Base-by-base conservation (phyloP, 2,113 vertebrate species). In the Gymnocephalus cernua region DNA sequence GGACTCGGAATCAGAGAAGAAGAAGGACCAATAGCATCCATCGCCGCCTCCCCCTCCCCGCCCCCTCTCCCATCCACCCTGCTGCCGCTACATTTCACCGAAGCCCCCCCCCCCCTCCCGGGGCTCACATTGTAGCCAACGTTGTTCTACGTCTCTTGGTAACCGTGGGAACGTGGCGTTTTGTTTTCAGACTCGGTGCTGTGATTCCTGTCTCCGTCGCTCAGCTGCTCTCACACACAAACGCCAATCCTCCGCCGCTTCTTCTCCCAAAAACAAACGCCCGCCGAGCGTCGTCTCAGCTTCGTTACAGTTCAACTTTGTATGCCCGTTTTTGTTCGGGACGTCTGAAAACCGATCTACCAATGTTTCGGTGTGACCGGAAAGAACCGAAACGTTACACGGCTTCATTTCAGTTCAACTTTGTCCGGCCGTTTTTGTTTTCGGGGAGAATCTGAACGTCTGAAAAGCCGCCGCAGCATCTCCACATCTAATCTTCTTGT, bases 1-100 rank as follows among this genome's bases (percentile, higher is more conserved):
- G 15, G 94, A 94, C 13, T 74, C 65, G 50, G 93, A 94, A 4
- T 44, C 88, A 0, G 93, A 32, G 32, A 32, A 94, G 63, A 96
- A 95, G 74, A 95, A 96, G 86, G 94, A 95, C 85, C 94, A 95
- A 89, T 93, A 84, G 61, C 69, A 29, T 66, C 51, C 35, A 29
- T 45, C 16, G 23, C 71, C 2, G 23, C 63, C 21, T 19, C 19
- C 10, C 61, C 64, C n/a, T 0, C 2, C n/a, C 61, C 0, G 19
- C 35, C 4, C 23, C 8, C 29, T 41, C 32, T 45, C 29, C 47
- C 45, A 76, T 78, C 76, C 84, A 80, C 25, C 88, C 76, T 68
- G 71, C 87, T 79, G 72, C 81, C 77, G 2, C 85, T 71, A 62
- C 84, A 86, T 88, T 88, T 90, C 87, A 88, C 76, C 29, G 44